A percentile compares a stretch with the other conserved stretches of the same genome.
phyloP scores from a whole-genome alignment of 2,113 vertebrate genomes.

The Thomomys bottae region DNA sequence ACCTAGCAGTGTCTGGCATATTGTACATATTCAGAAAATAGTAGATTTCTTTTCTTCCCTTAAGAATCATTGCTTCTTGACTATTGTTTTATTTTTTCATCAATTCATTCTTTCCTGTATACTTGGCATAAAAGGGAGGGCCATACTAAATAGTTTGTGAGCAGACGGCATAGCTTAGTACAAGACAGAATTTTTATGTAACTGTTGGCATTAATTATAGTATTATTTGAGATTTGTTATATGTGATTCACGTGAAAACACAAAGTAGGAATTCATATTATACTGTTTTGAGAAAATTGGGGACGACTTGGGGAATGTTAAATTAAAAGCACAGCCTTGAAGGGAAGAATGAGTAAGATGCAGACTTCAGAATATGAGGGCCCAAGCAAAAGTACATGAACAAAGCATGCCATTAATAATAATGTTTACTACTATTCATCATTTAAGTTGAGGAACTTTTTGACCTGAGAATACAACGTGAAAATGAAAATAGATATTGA shows the following conservation, averaged over 20 bases:
- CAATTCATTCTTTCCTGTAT: not conserved
- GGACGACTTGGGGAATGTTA: not conserved
- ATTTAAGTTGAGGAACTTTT: not conserved
- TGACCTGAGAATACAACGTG: not conserved
- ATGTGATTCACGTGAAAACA: not conserved
- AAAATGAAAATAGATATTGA: not conserved
- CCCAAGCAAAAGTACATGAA: not conserved
- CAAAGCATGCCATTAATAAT: not conserved
- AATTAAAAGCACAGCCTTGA: not conserved
- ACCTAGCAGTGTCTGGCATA: not conserved
- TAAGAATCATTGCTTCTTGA: conserved; percentile 22
- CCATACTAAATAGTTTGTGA: not conserved
- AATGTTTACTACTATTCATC: not conserved
- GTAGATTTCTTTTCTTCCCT: not conserved
- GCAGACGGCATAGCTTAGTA: not conserved
- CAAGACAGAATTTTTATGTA: not conserved
- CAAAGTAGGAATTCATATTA: conserved; percentile 12
- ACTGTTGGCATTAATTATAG: not conserved
- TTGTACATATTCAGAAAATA: not conserved
- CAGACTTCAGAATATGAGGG: not conserved
- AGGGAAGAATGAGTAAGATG: not conserved
- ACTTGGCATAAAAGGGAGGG: not conserved
- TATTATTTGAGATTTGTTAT: not conserved
- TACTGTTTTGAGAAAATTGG: not conserved
- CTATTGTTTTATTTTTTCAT: not conserved